Evolutionary conservation across 2,888 invertebrate genomes (phyloP), one percentile per base, ranked within the genome.

Genomic region (Muschampia plurimacula): DNA sequence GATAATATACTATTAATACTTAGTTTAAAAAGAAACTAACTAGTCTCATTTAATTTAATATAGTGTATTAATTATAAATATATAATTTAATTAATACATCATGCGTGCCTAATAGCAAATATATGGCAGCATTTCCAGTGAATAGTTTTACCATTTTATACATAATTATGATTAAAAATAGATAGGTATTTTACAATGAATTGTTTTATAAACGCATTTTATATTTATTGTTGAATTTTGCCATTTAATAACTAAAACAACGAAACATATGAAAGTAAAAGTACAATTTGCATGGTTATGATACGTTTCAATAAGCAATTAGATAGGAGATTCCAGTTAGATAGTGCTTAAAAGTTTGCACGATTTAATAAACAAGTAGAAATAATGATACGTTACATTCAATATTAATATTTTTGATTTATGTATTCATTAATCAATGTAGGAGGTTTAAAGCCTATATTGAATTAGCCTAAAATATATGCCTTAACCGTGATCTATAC

Each of bases 11-110:
- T 84, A 88, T 87, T 89, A 89, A 88, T 90, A 90, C 84, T 83
- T 91, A 92, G 88, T 73, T 80, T 92, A 93, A 86, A 84, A 83
- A 89, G 82, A 84, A 92, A 93, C 93, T 94, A 94, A 94, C 93
- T 93, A 94, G 93, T 94, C 93, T 94, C 92, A 55, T 90, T 82
- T 81, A 81, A 83, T 90, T 88, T 89, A 90, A 91, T 88, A 87
- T 91, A 92, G 88, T 83, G 83, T 90, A 92, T 89, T 90, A 22
- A 22, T 22, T 22, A 22, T 22, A 22, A 22, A 22, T 22, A 22
- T 22, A 22, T 22, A 22, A 22, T 22, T 22, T 22, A 22, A 22
- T 22, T 22, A 22, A 22, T 87, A 90, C 89, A 91, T 88, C 85
- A 85, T 84, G 92, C 89, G 93, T 93, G 93, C 93, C 93, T 94